Conservation (phyloP, 2,888 invertebrate species). For the Ormyrus labotus region DNA sequence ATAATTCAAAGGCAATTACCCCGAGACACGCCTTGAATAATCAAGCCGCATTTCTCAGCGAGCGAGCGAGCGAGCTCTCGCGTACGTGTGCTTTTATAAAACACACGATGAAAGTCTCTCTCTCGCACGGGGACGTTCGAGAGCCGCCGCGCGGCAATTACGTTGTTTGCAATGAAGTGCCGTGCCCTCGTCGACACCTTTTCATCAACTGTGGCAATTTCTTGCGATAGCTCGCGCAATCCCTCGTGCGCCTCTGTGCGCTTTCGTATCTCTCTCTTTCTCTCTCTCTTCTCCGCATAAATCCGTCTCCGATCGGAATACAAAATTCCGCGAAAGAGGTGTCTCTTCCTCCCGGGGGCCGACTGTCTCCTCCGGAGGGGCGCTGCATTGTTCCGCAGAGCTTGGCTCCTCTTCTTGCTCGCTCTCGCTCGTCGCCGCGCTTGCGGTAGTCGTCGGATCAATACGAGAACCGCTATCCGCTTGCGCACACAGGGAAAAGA, state of each 20-base stretch:
- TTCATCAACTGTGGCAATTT: slow-evolving; percentile 32
- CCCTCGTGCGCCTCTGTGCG: neutral
- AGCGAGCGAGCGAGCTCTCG: neutral
- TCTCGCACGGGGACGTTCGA: neutral
- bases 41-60: slow-evolving; percentile 42
- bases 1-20: slow-evolving; percentile 46
- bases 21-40: slow-evolving; percentile 52
- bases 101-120: slow-evolving; percentile 47
- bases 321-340: neutral
- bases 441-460: slow-evolving; percentile 66
- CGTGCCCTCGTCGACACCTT: slow-evolving; percentile 43
- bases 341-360: slow-evolving; percentile 54
- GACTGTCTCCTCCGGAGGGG: slow-evolving; percentile 69
- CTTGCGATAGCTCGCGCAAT: slow-evolving; percentile 37
- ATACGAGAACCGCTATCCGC: slow-evolving; percentile 73
- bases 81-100: slow-evolving; percentile 19
- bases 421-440: slow-evolving; percentile 38
- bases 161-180: slow-evolving; percentile 40
- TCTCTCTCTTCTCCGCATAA: too few species aligned
- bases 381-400: slow-evolving; percentile 70
- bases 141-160: slow-evolving; percentile 21
- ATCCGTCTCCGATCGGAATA: neutral
- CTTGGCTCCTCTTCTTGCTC: too few species aligned
- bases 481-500: slow-evolving; percentile 64
- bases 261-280: neutral